phyloP scores from a whole-genome alignment of 1,140 invertebrate species.

The Pogonus chalceus region DNA sequence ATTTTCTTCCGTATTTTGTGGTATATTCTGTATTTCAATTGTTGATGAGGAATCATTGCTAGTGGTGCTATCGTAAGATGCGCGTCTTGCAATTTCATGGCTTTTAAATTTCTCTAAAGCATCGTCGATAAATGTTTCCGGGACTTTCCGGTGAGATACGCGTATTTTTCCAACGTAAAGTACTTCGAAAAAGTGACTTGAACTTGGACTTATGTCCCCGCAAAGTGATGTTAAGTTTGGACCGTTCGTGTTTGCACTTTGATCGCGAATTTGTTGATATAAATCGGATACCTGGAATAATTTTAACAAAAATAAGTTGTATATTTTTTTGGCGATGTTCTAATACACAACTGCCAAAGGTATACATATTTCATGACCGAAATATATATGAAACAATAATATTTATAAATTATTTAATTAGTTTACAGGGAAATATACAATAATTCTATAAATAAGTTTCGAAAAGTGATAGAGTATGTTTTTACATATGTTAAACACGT shows the following conservation, averaged over 20 bases:
- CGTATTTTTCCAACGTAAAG: constrained; percentile 82
- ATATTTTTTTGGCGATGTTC: too few relatives aligned
- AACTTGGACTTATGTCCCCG: constrained; percentile 69
- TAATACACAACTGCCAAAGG: too few relatives aligned
- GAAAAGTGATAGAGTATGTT: too few relatives aligned
- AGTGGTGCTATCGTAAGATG: background rate
- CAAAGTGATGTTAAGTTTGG: constrained; percentile 57
- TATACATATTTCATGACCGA: too few relatives aligned
- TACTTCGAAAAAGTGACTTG: constrained; percentile 79
- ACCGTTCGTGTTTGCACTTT: constrained; percentile 39
- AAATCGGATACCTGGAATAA: constrained; percentile 55
- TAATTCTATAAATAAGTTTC: too few relatives aligned
- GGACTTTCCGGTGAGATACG: constrained; percentile 74
- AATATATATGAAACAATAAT: too few relatives aligned
- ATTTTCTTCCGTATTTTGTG: constrained; percentile 24
- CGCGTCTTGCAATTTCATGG: constrained; percentile 47
- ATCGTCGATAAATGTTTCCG: constrained; percentile 82
- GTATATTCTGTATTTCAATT: too few relatives aligned
- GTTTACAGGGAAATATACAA: too few relatives aligned
- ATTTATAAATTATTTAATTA: too few relatives aligned
- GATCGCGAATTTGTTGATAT: constrained; percentile 61
- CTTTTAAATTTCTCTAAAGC: constrained; percentile 73
- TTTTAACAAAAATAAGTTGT: too few relatives aligned
- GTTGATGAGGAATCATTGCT: background rate
- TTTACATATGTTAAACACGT: too few relatives aligned